These are phyloP conservation scores for Malurus melanocephalus DNA, from an alignment of 2,113 vertebrate species.

Conservation along the genomic window DNA sequence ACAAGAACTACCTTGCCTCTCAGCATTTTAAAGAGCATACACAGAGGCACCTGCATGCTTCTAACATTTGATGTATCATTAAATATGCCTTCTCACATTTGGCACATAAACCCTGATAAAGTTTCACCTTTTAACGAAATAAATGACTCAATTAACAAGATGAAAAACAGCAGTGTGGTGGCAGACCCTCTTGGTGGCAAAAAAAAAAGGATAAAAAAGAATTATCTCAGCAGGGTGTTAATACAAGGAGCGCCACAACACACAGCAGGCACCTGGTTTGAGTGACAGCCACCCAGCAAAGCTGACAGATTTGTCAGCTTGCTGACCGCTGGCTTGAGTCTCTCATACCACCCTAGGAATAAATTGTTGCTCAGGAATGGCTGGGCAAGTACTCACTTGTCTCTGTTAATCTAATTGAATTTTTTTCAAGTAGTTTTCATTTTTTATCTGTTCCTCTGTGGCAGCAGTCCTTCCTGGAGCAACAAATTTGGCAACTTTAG, in stretches of 20 bases:
- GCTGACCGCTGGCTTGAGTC: conserved; percentile 73
- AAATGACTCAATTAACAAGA: conserved; percentile 90
- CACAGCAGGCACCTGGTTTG: conserved; percentile 72
- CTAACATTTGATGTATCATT: conserved; percentile 73
- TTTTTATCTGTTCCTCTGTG: conserved; percentile 38
- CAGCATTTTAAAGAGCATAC: conserved; percentile 38
- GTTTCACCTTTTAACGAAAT: conserved; percentile 85
- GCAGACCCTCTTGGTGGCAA: conserved; percentile 77
- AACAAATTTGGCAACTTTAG: conserved; percentile 4
- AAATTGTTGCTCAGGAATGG: conserved; percentile 67
- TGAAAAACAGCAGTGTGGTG: conserved; percentile 78
- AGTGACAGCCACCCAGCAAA: conserved; percentile 79
- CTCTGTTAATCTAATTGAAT: conserved; percentile 68
- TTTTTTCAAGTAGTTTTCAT: conserved; percentile 56
- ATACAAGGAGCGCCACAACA: conserved; percentile 75
- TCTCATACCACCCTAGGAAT: conserved; percentile 67
- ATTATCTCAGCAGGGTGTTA: conserved; percentile 83
- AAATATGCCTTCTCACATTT: conserved; percentile 76
- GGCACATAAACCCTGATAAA: conserved; percentile 73
- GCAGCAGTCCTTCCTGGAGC: not conserved
- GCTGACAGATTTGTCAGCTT: conserved; percentile 75
- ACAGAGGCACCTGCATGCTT: conserved; percentile 53
- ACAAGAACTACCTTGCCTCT: not conserved
- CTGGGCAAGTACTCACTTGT: conserved; percentile 63
- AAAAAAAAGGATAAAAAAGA: conserved; percentile 79